A percentile compares a stretch with the other conserved stretches of the same genome.
Evolutionary conservation across 2,797 vertebrate species (phyloP).

Genomic region (Artibeus lituratus): DNA sequence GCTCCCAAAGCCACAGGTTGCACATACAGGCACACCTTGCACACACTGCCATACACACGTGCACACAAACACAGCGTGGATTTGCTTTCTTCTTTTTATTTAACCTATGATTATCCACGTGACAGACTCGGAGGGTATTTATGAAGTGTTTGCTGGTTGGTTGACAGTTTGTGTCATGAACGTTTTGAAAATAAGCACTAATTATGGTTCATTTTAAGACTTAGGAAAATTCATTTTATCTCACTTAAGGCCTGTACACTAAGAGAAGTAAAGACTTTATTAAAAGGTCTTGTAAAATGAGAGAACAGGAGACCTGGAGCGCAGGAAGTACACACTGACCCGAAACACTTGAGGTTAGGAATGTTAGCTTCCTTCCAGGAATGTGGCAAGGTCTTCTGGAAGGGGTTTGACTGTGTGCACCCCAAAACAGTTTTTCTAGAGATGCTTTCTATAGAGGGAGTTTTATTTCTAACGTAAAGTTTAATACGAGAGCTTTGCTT

Average conservation of each 20-base stretch:
- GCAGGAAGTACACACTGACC: not conserved
- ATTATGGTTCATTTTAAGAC: not conserved
- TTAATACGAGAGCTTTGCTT: not conserved
- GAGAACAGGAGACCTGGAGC: not conserved
- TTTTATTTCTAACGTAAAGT: slow-evolving; percentile 29
- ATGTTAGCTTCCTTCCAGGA: not conserved
- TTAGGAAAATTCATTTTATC: not conserved
- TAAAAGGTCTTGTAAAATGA: not conserved
- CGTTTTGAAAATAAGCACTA: not conserved
- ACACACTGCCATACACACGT: no score
- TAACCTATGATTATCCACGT: not conserved
- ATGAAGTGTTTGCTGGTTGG: not conserved
- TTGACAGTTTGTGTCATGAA: not conserved
- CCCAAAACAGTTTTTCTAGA: not conserved
- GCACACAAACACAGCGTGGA: rapidly evolving
- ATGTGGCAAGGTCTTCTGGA: not conserved
- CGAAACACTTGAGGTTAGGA: not conserved
- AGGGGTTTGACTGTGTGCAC: not conserved
- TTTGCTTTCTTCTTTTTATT: not conserved
- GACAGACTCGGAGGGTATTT: not conserved
- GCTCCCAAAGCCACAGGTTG: not conserved
- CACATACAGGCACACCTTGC: not conserved
- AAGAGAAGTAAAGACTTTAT: not conserved
- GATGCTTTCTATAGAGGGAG: not conserved
- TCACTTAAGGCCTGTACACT: not conserved